These are phyloP conservation scores for Phalacrocorax pelagicus DNA, from an alignment of 2,113 vertebrate genomes.

Conservation along the genomic window DNA sequence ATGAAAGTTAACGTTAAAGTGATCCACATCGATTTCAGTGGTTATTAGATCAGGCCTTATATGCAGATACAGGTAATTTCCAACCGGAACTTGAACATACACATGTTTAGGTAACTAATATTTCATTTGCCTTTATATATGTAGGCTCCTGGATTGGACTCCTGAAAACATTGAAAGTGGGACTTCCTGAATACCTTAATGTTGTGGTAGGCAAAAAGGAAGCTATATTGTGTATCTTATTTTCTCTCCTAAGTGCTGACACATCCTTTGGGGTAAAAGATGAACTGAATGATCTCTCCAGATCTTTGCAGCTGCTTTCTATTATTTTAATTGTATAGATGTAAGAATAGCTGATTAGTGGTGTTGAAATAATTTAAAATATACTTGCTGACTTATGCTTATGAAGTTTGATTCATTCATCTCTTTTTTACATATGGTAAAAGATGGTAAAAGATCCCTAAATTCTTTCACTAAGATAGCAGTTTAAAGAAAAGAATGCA, in stretches of 20 bases:
- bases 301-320: neutral
- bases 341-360: neutral
- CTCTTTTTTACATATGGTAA: neutral
- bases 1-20: neutral
- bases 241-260: neutral
- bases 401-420: neutral
- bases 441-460: neutral
- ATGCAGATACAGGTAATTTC: neutral
- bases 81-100: neutral
- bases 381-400: neutral
- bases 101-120: neutral
- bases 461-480: neutral
- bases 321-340: neutral
- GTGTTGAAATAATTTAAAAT: neutral
- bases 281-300: neutral
- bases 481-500: neutral
- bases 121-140: neutral
- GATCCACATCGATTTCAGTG: neutral
- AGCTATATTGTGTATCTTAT: neutral
- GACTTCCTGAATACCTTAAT: neutral
- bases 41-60: neutral
- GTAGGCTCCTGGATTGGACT: neutral
- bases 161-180: neutral
- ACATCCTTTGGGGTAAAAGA: neutral
- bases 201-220: neutral